A percentile compares a stretch with the other conserved stretches of the same genome.
These are phyloP conservation scores for Malurus elegans DNA, from an alignment of 2,113 vertebrate genomes.

Conservation along the genomic window DNA sequence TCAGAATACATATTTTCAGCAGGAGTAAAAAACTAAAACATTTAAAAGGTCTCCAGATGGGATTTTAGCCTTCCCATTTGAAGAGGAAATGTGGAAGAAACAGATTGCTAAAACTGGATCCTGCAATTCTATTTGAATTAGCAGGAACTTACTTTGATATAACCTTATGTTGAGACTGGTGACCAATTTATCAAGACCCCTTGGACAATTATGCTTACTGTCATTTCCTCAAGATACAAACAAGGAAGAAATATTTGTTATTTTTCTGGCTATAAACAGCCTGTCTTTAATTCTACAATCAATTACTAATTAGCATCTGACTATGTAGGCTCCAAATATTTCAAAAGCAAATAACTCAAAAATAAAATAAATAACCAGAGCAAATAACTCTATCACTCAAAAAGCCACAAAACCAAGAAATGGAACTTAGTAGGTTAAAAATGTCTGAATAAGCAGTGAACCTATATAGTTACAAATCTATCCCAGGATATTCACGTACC, in stretches of 20 bases:
- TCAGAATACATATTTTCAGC: background rate
- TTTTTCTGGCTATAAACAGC: background rate
- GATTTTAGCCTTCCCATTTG: background rate
- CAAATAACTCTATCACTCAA: background rate
- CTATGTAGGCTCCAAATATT: background rate
- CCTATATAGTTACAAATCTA: background rate
- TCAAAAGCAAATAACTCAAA: background rate
- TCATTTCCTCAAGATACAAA: background rate
- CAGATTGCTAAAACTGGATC: background rate
- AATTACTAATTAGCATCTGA: background rate
- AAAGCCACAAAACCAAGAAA: background rate
- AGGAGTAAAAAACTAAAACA: background rate
- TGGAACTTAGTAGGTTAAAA: background rate
- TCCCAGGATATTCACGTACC: conserved; percentile 56
- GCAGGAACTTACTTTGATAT: background rate
- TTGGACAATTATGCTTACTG: background rate
- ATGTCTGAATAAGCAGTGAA: background rate
- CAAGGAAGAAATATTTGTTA: background rate
- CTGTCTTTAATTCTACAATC: background rate
- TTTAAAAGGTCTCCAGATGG: background rate
- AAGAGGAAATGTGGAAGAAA: background rate
- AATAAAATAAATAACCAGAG: background rate
- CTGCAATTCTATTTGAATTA: background rate
- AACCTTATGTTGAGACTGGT: background rate
- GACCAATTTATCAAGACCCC: background rate